phyloP scores from a whole-genome alignment of 2,888 invertebrate species.

The Cheilosia soror region DNA sequence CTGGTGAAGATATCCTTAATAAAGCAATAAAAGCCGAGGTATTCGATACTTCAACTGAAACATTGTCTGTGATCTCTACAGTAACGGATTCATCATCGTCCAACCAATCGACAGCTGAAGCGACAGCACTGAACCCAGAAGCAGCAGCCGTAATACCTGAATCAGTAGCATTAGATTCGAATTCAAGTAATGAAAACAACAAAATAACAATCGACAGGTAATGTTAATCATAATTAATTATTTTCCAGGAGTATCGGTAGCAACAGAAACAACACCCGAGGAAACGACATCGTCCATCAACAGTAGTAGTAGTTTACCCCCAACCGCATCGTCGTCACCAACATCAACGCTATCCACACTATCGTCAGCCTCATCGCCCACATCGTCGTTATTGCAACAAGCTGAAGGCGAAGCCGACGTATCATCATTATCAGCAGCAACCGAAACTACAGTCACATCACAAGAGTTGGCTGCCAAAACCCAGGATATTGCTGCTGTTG shows the following conservation, averaged over 20 bases:
- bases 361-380: conserved; percentile 64
- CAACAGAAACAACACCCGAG: conserved; percentile 51
- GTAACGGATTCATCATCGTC: conserved; percentile 51
- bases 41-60: conserved; percentile 57
- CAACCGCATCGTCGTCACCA: conserved; percentile 72
- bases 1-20: conserved; percentile 58
- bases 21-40: conserved; percentile 67
- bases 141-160: conserved; percentile 24
- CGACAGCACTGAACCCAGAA: conserved; percentile 33
- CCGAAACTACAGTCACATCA: conserved; percentile 34
- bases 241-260: conserved; percentile 50
- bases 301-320: conserved; percentile 56
- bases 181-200: conserved; percentile 48
- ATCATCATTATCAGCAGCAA: conserved; percentile 41
- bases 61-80: conserved; percentile 63
- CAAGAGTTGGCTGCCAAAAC: conserved; percentile 37
- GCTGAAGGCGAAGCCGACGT: not conserved
- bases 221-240: not conserved
- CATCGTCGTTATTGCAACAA: conserved; percentile 18
- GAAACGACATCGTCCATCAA: conserved; percentile 56
- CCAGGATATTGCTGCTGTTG: conserved; percentile 31
- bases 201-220: conserved; percentile 13
- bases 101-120: conserved; percentile 34
- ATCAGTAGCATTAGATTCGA: conserved; percentile 33
- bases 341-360: conserved; percentile 63